phyloP scores from a whole-genome alignment of 2,113 vertebrate species.

The Gulo gulo region DNA sequence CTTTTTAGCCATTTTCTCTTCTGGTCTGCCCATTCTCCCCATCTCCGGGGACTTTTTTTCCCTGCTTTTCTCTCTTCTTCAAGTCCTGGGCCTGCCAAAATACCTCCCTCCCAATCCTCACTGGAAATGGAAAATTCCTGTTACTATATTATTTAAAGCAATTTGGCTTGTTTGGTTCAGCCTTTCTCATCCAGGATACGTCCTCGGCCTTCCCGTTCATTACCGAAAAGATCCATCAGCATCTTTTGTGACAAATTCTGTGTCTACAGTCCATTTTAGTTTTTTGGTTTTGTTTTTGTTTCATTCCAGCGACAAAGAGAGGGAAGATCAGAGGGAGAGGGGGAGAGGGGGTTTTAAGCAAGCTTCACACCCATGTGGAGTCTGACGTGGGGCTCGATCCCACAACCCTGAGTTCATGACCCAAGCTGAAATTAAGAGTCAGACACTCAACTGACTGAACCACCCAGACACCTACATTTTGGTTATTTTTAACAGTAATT shows the following conservation, averaged over 20 bases:
- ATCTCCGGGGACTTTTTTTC: neutral
- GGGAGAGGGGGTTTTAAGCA: neutral
- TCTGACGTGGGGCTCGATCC: neutral
- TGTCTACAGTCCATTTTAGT: neutral
- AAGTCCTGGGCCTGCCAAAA: neutral
- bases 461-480: neutral
- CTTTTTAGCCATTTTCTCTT: neutral
- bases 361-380: neutral
- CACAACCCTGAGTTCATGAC: neutral
- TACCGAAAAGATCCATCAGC: constrained; percentile 17
- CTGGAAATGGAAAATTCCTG: constrained; percentile 36
- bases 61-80: neutral
- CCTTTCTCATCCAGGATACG: neutral
- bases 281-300: neutral
- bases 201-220: neutral
- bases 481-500: constrained; percentile 31
- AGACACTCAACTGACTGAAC: neutral
- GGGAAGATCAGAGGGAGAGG: neutral
- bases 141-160: constrained; percentile 43
- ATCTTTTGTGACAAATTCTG: constrained; percentile 26
- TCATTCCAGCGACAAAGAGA: neutral
- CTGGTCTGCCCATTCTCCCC: neutral
- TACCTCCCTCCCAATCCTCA: neutral
- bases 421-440: neutral
- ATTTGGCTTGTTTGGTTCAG: constrained; percentile 25